phyloP scores from a whole-genome alignment of 2,113 vertebrate species.

The human (Homo sapiens) region DNA sequence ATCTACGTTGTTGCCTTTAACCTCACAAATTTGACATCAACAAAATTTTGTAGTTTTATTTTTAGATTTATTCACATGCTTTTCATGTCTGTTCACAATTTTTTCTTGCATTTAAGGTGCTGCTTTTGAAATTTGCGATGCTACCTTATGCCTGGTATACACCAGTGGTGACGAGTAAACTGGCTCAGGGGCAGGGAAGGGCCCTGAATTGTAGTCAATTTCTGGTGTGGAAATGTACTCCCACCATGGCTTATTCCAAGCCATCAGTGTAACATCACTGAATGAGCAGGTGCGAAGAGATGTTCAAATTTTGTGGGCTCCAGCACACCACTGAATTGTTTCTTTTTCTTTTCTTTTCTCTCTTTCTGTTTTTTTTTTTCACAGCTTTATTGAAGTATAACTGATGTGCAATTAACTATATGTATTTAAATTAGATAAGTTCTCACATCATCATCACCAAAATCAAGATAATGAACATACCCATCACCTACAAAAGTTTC shows the following conservation, averaged over 20 bases:
- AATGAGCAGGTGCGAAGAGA: neutral
- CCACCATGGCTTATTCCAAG: neutral
- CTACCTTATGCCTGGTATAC: neutral
- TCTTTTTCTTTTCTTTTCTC: neutral
- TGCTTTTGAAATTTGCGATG: neutral
- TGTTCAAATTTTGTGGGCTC: neutral
- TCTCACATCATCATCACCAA: neutral
- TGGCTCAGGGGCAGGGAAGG: neutral
- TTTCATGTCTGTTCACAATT: neutral
- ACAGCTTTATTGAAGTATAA: neutral
- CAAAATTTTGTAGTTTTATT: neutral
- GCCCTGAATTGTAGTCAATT: neutral
- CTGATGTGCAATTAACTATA: neutral
- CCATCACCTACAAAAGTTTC: neutral
- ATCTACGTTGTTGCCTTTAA: neutral
- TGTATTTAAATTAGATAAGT: neutral
- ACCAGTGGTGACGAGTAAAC: neutral
- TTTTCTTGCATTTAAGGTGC: neutral
- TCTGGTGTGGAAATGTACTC: neutral
- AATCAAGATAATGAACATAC: neutral
- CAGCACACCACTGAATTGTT: neutral
- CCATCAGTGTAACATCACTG: neutral
- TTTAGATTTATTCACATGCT: neutral
- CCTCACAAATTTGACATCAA: neutral
- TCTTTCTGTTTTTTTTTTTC: neutral